phyloP scores from a whole-genome alignment of 1,140 invertebrate species.

The Drosophila kepulauana region DNA sequence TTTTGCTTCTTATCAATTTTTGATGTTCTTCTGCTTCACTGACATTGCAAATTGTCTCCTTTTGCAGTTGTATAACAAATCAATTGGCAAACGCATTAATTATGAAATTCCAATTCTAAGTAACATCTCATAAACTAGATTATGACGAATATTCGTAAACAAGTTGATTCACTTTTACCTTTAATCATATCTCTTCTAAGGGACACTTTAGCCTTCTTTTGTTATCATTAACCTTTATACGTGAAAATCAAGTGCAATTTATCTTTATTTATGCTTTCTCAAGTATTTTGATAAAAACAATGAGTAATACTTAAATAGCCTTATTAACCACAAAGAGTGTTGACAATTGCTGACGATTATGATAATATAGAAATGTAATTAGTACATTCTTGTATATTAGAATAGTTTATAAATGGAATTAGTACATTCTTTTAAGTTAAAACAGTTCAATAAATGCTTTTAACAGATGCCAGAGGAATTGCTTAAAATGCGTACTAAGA shows the following conservation, averaged over 20 bases:
- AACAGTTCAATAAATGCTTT: too few species aligned
- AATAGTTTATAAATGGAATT: background rate
- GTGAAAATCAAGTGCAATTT: slow-evolving; percentile 3
- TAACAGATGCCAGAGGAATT: too few species aligned
- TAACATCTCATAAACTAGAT: background rate
- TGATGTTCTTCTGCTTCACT: background rate
- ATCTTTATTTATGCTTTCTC: slow-evolving; percentile 9
- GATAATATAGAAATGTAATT: background rate
- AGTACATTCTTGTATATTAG: too few species aligned
- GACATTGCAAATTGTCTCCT: background rate
- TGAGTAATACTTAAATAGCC: background rate
- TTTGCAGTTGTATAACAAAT: slow-evolving; percentile 13
- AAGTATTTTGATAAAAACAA: background rate
- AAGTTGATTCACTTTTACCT: slow-evolving; percentile 10
- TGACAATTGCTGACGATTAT: background rate
- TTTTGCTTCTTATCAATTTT: slow-evolving; percentile 38
- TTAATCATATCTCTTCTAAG: background rate
- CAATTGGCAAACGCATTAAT: background rate
- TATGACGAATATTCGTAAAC: background rate
- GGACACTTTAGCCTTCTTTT: background rate
- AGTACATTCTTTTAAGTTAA: too few species aligned
- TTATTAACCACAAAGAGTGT: background rate
- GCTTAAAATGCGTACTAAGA: too few species aligned
- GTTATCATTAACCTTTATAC: slow-evolving; percentile 11
- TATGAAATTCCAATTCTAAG: background rate